These are phyloP conservation scores for Drosophila fungiperda DNA, from an alignment of 2,888 invertebrate genomes.

Conservation along the genomic window DNA sequence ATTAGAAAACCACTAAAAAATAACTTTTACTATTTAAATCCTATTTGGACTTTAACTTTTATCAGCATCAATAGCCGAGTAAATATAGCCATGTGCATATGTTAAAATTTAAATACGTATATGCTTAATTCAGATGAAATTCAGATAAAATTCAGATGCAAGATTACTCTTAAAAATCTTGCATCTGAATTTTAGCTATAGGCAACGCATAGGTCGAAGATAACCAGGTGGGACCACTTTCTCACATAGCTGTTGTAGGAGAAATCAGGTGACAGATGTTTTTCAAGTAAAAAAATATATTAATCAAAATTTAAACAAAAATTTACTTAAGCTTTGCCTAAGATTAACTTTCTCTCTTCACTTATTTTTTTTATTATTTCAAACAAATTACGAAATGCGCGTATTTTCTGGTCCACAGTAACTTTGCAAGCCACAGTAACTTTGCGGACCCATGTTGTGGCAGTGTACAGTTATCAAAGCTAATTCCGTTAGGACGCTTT, in stretches of 20 bases:
- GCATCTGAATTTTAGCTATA: background rate
- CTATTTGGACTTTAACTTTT: too few species aligned
- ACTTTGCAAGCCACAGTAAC: constrained; percentile 22
- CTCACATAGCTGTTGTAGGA: background rate
- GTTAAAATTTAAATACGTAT: background rate
- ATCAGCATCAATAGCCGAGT: background rate
- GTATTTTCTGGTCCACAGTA: background rate
- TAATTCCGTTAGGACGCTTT: constrained; percentile 40
- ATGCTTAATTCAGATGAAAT: background rate
- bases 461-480: constrained; percentile 24
- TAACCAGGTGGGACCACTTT: background rate
- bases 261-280: background rate
- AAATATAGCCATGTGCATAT: background rate
- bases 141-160: too few species aligned
- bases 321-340: background rate
- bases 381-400: background rate
- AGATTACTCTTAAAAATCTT: too few species aligned
- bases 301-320: background rate
- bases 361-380: constrained; percentile 1
- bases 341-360: too few species aligned
- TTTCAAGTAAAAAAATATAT: background rate
- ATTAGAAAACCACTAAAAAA: too few species aligned
- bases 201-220: background rate
- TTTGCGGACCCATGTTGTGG: constrained; percentile 15
- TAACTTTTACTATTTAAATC: too few species aligned